Evolutionary conservation across 2,888 invertebrate species (phyloP).

Genomic region (Cantharis lateralis): DNA sequence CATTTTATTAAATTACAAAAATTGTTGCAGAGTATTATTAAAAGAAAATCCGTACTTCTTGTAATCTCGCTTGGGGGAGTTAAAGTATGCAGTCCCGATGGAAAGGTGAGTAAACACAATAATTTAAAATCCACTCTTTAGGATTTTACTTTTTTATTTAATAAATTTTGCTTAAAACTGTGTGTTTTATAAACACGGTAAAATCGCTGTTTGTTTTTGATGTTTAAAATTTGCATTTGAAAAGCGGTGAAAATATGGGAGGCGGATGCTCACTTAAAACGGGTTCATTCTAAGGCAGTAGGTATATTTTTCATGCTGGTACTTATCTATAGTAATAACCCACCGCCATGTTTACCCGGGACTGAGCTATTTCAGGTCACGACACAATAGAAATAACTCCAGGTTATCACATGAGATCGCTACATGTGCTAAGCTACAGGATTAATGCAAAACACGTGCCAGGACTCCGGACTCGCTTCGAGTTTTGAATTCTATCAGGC

Average conservation of each 20-base stretch:
- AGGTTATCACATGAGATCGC: slow-evolving; percentile 42
- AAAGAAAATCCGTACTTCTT: slow-evolving; percentile 72
- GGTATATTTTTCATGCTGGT: slow-evolving; percentile 42
- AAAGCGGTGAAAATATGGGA: not conserved
- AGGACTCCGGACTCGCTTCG: slow-evolving; percentile 29
- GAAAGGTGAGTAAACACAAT: slow-evolving; percentile 65
- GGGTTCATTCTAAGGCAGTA: slow-evolving; percentile 15
- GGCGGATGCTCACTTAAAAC: slow-evolving; percentile 27
- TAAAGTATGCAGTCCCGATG: slow-evolving; percentile 83
- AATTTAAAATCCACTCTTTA: not conserved
- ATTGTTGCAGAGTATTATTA: slow-evolving; percentile 65
- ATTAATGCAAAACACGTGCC: slow-evolving; percentile 44
- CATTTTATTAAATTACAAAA: not conserved
- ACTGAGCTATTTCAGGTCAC: slow-evolving; percentile 47
- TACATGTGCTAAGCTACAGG: slow-evolving; percentile 42
- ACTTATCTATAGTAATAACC: slow-evolving; percentile 43
- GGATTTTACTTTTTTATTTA: not conserved
- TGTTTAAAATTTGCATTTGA: not conserved
- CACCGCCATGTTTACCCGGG: slow-evolving; percentile 37
- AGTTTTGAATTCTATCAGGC: slow-evolving; percentile 31
- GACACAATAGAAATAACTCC: slow-evolving; percentile 50
- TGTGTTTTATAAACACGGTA: not conserved
- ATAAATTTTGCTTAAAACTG: not conserved
- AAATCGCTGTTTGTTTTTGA: not conserved
- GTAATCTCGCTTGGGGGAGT: slow-evolving; percentile 78